phyloP scores from a whole-genome alignment of 2,797 vertebrate genomes.

The Valencia hispanica region DNA sequence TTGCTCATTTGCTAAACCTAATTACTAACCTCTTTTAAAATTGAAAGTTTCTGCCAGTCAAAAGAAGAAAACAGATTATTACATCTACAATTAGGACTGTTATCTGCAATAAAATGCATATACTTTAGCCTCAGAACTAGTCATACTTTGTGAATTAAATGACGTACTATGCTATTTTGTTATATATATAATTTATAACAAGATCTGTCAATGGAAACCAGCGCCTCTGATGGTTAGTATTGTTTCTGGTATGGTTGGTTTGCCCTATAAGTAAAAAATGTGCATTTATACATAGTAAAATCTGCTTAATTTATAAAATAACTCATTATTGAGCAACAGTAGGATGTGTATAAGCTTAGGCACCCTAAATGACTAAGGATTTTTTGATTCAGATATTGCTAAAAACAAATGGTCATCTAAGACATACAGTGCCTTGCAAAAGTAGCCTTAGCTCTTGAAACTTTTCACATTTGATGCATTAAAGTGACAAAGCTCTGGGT shows the following conservation, averaged over 20 bases:
- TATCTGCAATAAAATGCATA: background rate
- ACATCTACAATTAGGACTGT: too few species aligned
- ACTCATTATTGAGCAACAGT: background rate
- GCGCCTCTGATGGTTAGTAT: background rate
- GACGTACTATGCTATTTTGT: background rate
- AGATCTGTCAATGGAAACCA: background rate
- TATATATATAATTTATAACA: too few species aligned
- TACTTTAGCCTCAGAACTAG: background rate
- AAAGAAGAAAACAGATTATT: slow-evolving; percentile 1
- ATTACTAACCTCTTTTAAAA: slow-evolving; percentile 3
- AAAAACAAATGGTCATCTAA: background rate
- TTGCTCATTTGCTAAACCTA: background rate
- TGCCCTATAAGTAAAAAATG: background rate
- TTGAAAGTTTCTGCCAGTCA: background rate
- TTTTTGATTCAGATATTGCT: background rate
- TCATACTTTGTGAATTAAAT: background rate
- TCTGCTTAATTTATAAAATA: background rate
- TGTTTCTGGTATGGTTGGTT: background rate
- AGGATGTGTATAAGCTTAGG: background rate
- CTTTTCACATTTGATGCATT: background rate
- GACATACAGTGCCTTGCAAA: background rate
- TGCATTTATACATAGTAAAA: background rate
- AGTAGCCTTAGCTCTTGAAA: background rate
- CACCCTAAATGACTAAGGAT: background rate
- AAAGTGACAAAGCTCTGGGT: background rate